Conservation (phyloP, 1,140 invertebrate genomes). For the Zaprionus tsacasi region DNA sequence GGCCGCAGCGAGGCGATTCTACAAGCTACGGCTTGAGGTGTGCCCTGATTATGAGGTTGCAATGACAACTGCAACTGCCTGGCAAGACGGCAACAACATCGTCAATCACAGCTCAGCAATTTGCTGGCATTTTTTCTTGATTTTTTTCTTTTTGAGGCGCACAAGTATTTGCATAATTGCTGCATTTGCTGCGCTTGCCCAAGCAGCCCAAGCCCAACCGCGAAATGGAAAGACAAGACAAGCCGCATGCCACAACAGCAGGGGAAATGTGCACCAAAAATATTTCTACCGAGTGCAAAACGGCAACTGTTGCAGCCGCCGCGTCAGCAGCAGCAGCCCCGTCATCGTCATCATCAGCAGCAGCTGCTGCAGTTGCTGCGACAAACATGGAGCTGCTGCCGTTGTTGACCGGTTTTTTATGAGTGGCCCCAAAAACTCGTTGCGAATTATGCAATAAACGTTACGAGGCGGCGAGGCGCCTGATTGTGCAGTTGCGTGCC, state of each 20-base stretch:
- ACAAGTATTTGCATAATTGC: slow-evolving; percentile 80
- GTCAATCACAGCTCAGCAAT: slow-evolving; percentile 73
- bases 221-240: slow-evolving; percentile 15
- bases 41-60: too few relatives aligned
- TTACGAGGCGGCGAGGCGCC: slow-evolving; percentile 69
- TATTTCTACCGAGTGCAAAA: slow-evolving; percentile 48
- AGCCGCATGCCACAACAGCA: neutral
- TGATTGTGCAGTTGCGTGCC: slow-evolving; percentile 68
- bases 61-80: neutral
- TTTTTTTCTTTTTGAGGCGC: slow-evolving; percentile 52
- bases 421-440: slow-evolving; percentile 56
- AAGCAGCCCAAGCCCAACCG: slow-evolving; percentile 43
- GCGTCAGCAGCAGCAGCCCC: slow-evolving; percentile 2
- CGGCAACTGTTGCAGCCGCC: slow-evolving; percentile 13
- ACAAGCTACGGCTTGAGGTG: neutral
- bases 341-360: neutral
- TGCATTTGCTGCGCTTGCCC: slow-evolving; percentile 64
- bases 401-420: slow-evolving; percentile 69
- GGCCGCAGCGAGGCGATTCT: slow-evolving; percentile 11
- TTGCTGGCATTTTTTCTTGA: slow-evolving; percentile 67
- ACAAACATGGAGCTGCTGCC: slow-evolving; percentile 39
- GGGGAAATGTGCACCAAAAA: slow-evolving; percentile 65
- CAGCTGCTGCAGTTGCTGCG: slow-evolving; percentile 43
- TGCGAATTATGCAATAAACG: slow-evolving; percentile 73
- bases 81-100: slow-evolving; percentile 43